Evolutionary conservation across 2,888 invertebrate species (phyloP).

Genomic region (Cenopis cana): DNA sequence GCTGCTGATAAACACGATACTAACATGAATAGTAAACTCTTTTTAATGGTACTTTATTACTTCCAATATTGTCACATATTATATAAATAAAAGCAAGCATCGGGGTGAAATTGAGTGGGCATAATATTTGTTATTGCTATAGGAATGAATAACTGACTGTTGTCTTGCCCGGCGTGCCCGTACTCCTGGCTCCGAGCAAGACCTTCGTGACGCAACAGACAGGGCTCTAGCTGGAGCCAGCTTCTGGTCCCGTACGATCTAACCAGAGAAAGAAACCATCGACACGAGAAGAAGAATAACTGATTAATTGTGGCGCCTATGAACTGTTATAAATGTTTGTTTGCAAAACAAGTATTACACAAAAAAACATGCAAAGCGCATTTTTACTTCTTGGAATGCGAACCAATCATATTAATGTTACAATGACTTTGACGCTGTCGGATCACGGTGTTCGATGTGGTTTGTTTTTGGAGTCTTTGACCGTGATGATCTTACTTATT

Average conservation of each 20-base stretch:
- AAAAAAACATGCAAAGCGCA: slow-evolving; percentile 53
- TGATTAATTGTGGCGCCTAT: neutral
- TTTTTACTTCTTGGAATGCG: slow-evolving; percentile 56
- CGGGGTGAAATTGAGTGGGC: neutral
- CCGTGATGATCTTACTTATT: slow-evolving; percentile 66
- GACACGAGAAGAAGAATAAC: too few species aligned
- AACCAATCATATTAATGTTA: slow-evolving; percentile 59
- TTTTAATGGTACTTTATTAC: slow-evolving; percentile 41
- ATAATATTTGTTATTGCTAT: neutral
- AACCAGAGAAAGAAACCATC: too few species aligned
- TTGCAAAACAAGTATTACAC: neutral
- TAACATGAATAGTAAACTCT: slow-evolving; percentile 62
- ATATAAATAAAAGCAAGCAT: slow-evolving; percentile 11
- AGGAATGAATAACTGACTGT: too few species aligned
- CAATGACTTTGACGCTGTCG: slow-evolving; percentile 52
- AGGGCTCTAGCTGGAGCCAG: too few species aligned
- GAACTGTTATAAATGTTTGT: too few species aligned
- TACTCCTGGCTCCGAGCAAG: too few species aligned
- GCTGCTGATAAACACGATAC: slow-evolving; percentile 63
- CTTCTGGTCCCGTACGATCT: too few species aligned
- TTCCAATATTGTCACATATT: slow-evolving; percentile 19
- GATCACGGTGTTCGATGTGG: slow-evolving; percentile 53
- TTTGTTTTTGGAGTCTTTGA: slow-evolving; percentile 68
- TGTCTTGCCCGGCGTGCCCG: too few species aligned
- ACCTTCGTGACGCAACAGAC: too few species aligned